Evolutionary conservation across 2,888 invertebrate genomes (phyloP).

Genomic region (Buathra laborator): DNA sequence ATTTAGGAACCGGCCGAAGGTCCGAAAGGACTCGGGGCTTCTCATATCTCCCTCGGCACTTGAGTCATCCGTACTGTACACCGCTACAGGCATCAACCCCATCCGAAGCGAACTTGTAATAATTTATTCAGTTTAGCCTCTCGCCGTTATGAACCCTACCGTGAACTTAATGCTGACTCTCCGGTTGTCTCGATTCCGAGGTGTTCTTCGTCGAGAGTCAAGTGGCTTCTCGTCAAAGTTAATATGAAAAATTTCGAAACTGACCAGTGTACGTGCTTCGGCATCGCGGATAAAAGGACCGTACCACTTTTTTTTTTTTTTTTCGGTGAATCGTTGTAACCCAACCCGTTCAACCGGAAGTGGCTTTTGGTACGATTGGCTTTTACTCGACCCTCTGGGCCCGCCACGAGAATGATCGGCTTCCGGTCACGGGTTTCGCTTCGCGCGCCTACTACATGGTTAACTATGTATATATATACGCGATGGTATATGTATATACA

Average conservation of each 20-base stretch:
- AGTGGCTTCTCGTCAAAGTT: constrained; percentile 24
- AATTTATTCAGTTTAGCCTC: constrained; percentile 83
- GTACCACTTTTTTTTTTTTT: constrained; percentile 71
- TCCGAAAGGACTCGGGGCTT: constrained; percentile 40
- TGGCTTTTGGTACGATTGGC: constrained; percentile 74
- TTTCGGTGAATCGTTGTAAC: constrained; percentile 75
- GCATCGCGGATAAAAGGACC: constrained; percentile 68
- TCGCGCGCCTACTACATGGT: constrained; percentile 62
- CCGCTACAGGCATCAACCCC: constrained; percentile 59
- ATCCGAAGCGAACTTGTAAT: constrained; percentile 76
- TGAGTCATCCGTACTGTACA: constrained; percentile 41
- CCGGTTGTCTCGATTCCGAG: constrained; percentile 39
- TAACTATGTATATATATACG: constrained; percentile 37
- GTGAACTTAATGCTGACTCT: constrained; percentile 45
- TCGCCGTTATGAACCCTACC: constrained; percentile 71
- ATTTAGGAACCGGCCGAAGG: constrained; percentile 50
- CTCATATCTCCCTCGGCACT: constrained; percentile 49
- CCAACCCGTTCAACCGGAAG: constrained; percentile 74
- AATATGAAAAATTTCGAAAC: constrained; percentile 36
- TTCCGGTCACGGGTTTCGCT: constrained; percentile 79
- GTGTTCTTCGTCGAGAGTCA: constrained; percentile 16
- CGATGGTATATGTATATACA: constrained; percentile 17
- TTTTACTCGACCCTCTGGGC: constrained; percentile 68
- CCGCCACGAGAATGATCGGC: constrained; percentile 79
- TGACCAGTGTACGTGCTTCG: constrained; percentile 46